These are phyloP conservation scores for Nomada fabriciana DNA, from an alignment of 2,888 invertebrate genomes.

Conservation along the genomic window DNA sequence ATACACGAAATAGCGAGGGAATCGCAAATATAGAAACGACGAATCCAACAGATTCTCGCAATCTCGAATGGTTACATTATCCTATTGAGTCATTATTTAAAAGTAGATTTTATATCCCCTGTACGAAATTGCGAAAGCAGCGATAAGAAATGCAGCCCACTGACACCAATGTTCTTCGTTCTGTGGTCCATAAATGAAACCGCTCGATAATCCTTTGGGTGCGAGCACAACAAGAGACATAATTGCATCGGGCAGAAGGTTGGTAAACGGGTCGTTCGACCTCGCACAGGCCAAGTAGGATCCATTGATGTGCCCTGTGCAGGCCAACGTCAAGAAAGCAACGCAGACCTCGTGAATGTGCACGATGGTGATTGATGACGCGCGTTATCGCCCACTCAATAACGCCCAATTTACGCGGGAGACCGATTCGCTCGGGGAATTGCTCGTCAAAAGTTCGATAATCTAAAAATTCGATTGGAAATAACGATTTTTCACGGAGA, in stretches of 20 bases:
- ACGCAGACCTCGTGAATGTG: slow-evolving; percentile 68
- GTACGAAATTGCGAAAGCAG: not conserved
- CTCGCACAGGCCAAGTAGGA: slow-evolving; percentile 46
- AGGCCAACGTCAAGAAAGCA: slow-evolving; percentile 81
- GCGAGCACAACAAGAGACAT: slow-evolving; percentile 57
- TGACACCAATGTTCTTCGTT: slow-evolving; percentile 22
- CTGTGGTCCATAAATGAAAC: slow-evolving; percentile 42
- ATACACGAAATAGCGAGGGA: no score
- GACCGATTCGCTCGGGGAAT: slow-evolving; percentile 51
- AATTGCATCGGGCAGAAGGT: slow-evolving; percentile 68
- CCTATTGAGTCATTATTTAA: no score
- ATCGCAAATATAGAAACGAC: no score
- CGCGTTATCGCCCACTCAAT: slow-evolving; percentile 74
- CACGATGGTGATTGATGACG: slow-evolving; percentile 76
- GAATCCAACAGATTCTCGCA: no score
- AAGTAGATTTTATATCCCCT: no score
- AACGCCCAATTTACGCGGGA: slow-evolving; percentile 57
- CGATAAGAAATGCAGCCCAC: slow-evolving; percentile 13
- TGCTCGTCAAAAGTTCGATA: slow-evolving; percentile 8
- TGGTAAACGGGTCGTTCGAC: slow-evolving; percentile 56
- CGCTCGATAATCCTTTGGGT: slow-evolving; percentile 47
- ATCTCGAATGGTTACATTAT: not conserved
- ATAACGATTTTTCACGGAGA: slow-evolving; percentile 9
- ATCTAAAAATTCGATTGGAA: no score
- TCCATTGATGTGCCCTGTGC: slow-evolving; percentile 72